Conservation (phyloP, 2,797 vertebrate species). For the Crypturellus tataupa region DNA sequence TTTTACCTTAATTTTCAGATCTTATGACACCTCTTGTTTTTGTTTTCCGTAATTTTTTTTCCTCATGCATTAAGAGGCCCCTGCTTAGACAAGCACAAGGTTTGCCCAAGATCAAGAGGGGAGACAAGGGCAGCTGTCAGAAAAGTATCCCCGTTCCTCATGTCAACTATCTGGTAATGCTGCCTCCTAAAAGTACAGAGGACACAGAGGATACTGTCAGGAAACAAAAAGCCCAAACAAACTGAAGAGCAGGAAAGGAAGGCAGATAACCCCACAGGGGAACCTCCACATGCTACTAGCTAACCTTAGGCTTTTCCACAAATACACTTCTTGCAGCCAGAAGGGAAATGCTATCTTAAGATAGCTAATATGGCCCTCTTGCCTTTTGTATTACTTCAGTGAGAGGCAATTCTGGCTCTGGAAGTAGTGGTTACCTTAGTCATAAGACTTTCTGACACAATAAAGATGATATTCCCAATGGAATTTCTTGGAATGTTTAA, state of each 20-base stretch:
- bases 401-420: not conserved
- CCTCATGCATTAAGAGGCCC: not conserved
- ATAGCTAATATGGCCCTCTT: too few species aligned
- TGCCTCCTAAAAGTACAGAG: not conserved
- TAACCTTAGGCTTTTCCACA: not conserved
- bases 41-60: not conserved
- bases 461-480: not conserved
- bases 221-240: not conserved
- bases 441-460: not conserved
- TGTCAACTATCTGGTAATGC: not conserved
- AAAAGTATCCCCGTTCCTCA: not conserved
- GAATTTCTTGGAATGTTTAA: not conserved
- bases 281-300: not conserved
- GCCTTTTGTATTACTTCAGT: not conserved
- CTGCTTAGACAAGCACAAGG: not conserved
- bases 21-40: not conserved
- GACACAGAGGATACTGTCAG: not conserved
- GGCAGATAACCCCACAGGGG: not conserved
- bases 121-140: not conserved
- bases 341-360: not conserved
- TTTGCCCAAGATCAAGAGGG: not conserved
- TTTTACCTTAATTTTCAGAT: not conserved
- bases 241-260: not conserved
- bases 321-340: not conserved
- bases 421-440: not conserved